Base-by-base conservation (phyloP, 2,113 vertebrate genomes). In the Bombycilla garrulus region DNA sequence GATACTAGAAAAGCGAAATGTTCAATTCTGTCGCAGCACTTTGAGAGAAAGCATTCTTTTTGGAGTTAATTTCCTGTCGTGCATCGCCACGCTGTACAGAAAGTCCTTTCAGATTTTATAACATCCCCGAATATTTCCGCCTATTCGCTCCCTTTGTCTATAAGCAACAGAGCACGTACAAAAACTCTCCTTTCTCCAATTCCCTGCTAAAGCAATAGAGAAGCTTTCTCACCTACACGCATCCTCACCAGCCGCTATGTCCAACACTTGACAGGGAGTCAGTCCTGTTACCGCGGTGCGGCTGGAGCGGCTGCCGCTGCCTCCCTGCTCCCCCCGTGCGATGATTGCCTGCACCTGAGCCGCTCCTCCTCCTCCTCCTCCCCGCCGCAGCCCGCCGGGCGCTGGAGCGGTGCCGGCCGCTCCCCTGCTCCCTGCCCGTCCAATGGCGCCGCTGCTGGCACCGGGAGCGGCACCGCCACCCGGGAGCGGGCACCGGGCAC, bases 321-420 rank as follows among this genome's bases (percentile, higher is more conserved):
- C 96, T 93, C 97, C 91, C 92, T 76, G 94, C 96, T 88, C 92
- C 93, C 96, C 96, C 96, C 97, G 93, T 81, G 88, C 80, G 94
- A 88, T 82, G 88, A 86, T 15, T 88, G 98, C 97, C 97, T 97
- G 98, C 98, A 99, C 99, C 98, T 99, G 99, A 98, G 98, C 93
- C 95, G 94, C 97, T 96, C 92, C 71, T 85, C 89, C 91, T 88
- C 65, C 66, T 69, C n/a, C 69, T 81, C 86, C 96, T 81, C 6
- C 47, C 97, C 96, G 96, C 96, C 97, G 97, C 97, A 97, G 96
- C 92, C 97, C 85, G 95, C 70, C 96, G 96, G 92, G 95, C 95
- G 97, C 97, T 87, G 98, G 97, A 98, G 98, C 98, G 98, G 97
- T 98, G 98, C 98, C 98, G 98, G 45, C 38, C 61, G 96, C 96